Base-by-base conservation (phyloP, 2,888 invertebrate species). In the Chaitophorus viminalis region DNA sequence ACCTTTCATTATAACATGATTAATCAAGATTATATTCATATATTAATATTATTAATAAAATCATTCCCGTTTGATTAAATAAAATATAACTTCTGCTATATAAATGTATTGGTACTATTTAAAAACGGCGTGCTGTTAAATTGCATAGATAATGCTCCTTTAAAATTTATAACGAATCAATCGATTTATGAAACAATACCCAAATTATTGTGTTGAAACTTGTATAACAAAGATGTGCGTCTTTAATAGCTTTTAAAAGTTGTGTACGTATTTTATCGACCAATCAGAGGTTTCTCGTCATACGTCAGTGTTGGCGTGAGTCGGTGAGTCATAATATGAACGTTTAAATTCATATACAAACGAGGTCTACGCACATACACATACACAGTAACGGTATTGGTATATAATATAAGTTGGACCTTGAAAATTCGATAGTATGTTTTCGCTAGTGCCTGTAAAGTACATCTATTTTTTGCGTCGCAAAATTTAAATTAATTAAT, bases 401-500 rank as follows among this genome's bases (percentile, higher is more conserved):
- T 29, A 21, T 29, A 54, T 74, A 78, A 52, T 78, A 54, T 68
- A 70, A 86, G 70, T 78, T 70, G 70, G 78, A 78, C 85, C 85
- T 86, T 86, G 85, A 86, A 86, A 78, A 72, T 86, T 78, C 8
- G 85, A 31, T 78, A 77, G 18, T 84, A 68, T 85, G 78, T 78
- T 72, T n/a, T 70, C 36, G 78, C 31, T 78, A 54, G 29, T 83
- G 83, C 75, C 54, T 82, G 75, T 52, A 52, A 75, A 75, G 21
- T 75, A 31, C 60, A 6, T 79, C n/a, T 65, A 36, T 60, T 75
- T 83, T 83, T 36, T 39, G 75, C 39, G 74, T 36, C 29, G 36
- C 36, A 82, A n/a, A 60, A 46, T 82, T 70, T 52, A 46, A 82
- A 36, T 33, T 52, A 17, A 29, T 60, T 36, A 29, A 75, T 39